phyloP scores from a whole-genome alignment of 2,797 vertebrate species.

The Acipenser transmontanus region DNA sequence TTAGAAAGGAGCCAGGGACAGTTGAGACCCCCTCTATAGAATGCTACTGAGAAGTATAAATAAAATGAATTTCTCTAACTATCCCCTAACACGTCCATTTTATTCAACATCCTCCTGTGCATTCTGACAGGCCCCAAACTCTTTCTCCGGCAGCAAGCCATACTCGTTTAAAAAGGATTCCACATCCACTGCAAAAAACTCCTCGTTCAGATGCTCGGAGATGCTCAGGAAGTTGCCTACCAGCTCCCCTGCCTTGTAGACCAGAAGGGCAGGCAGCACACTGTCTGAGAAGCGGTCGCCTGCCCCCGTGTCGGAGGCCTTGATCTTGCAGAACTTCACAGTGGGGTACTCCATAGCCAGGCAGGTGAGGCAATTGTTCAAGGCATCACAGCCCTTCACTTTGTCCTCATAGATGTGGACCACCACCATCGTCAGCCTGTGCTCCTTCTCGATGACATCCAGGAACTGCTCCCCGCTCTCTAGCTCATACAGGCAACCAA shows the following conservation, averaged over 20 bases:
- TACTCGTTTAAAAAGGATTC: slow-evolving; percentile 94
- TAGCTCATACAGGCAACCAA: slow-evolving; percentile 77
- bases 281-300: slow-evolving; percentile 80
- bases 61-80: slow-evolving; percentile 23
- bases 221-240: slow-evolving; percentile 87
- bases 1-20: background rate
- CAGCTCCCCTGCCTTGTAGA: slow-evolving; percentile 92
- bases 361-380: slow-evolving; percentile 80
- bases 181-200: slow-evolving; percentile 89
- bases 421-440: slow-evolving; percentile 75
- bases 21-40: slow-evolving; percentile 17
- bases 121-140: slow-evolving; percentile 50
- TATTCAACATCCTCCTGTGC: slow-evolving; percentile 57
- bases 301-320: slow-evolving; percentile 76
- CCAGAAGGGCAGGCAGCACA: slow-evolving; percentile 81
- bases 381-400: slow-evolving; percentile 77
- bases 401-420: slow-evolving; percentile 85
- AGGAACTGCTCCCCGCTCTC: slow-evolving; percentile 77
- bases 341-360: slow-evolving; percentile 78
- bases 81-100: slow-evolving; percentile 9
- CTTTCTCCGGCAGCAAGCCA: slow-evolving; percentile 85
- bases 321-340: slow-evolving; percentile 92
- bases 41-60: slow-evolving; percentile 25
- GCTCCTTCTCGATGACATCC: slow-evolving; percentile 86
- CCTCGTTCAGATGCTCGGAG: slow-evolving; percentile 76